Evolutionary conservation across 37 sponge, comb jelly and placozoan genomes (phyloP).

Genomic region (Haliclona indistincta): DNA sequence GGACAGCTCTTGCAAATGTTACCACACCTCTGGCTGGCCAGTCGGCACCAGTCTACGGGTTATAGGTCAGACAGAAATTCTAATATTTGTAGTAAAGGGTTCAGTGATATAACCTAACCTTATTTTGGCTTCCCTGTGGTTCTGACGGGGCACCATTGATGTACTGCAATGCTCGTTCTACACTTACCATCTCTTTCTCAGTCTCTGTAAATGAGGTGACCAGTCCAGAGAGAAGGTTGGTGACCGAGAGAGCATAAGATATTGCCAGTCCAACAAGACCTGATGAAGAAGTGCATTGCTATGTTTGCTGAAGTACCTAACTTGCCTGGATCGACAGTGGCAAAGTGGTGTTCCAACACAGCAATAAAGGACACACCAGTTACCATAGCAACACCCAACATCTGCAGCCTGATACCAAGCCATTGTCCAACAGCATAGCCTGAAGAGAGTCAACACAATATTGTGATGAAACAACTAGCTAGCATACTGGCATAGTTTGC

Average conservation of each 20-base stretch:
- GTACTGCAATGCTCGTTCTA: conserved; percentile 93
- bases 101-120: conserved; percentile 31
- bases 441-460: neutral
- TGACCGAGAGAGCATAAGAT: conserved; percentile 94
- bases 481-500: conserved; percentile 85
- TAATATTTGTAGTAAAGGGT: neutral
- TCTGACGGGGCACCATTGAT: conserved; percentile 78
- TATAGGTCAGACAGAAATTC: neutral
- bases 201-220: conserved; percentile 92
- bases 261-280: conserved; percentile 95
- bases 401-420: conserved; percentile 89
- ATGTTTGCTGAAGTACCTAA: neutral
- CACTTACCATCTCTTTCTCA: conserved; percentile 98
- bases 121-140: conserved; percentile 2
- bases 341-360: conserved; percentile 90
- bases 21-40: conserved; percentile 79
- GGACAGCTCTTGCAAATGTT: conserved; percentile 58
- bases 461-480: neutral
- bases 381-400: conserved; percentile 89
- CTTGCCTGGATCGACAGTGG: conserved; percentile 80
- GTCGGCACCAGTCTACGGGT: conserved; percentile 30
- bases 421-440: conserved; percentile 83
- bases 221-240: conserved; percentile 76
- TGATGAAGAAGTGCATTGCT: neutral
- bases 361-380: conserved; percentile 86